Conservation (phyloP, 2,113 vertebrate species). For the Neotoma lepida region DNA sequence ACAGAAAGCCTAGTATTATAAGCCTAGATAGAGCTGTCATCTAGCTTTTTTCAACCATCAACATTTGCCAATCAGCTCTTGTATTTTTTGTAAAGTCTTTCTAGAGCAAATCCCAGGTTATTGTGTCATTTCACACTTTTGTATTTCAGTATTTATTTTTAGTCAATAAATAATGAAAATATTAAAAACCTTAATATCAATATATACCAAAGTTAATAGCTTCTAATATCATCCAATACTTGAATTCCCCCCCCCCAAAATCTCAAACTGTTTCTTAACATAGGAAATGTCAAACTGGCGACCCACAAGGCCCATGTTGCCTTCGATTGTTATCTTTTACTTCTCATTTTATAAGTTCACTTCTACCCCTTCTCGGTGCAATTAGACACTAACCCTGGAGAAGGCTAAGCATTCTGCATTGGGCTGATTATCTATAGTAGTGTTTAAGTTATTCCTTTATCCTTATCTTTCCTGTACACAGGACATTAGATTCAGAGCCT, state of each 20-base stretch:
- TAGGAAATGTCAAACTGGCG: not conserved
- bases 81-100: not conserved
- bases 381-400: not conserved
- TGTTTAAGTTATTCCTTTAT: not conserved
- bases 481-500: not conserved
- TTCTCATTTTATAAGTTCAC: not conserved
- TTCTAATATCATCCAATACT: not conserved
- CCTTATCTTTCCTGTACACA: not conserved
- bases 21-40: not conserved
- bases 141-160: slow-evolving; percentile 14
- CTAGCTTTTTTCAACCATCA: not conserved
- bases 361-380: not conserved
- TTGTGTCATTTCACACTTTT: not conserved
- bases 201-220: not conserved
- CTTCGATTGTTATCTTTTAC: not conserved
- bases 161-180: not conserved
- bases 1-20: not conserved
- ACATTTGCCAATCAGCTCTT: not conserved
- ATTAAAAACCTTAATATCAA: not conserved
- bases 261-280: not conserved
- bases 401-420: not conserved
- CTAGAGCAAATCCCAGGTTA: not conserved
- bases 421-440: not conserved
- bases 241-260: not conserved
- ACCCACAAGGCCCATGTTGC: not conserved